Percentiles rank a stretch among this genome's conserved stretches.
These are phyloP conservation scores for Microcebus jonahi DNA, from an alignment of 2,113 vertebrate species.

Conservation along the genomic window DNA sequence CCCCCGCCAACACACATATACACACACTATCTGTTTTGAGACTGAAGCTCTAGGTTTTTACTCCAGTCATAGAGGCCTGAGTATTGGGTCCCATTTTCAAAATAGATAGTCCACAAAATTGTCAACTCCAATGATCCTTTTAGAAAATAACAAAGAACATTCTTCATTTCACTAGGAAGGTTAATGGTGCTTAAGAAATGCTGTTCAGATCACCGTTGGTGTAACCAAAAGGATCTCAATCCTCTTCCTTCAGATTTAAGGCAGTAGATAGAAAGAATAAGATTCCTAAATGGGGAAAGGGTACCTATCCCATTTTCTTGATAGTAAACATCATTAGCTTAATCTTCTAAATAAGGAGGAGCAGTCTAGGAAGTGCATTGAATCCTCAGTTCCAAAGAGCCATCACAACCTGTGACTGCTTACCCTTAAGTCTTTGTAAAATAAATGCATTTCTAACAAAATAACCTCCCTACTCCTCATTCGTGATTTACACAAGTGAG, in stretches of 20 bases:
- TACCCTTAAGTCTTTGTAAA: constrained; percentile 1
- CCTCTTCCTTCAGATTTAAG: background rate
- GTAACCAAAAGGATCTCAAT: background rate
- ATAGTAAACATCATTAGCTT: background rate
- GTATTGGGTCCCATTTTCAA: background rate
- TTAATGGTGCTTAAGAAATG: background rate
- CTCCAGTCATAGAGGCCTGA: background rate
- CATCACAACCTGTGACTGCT: background rate
- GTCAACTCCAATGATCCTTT: background rate
- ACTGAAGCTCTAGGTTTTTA: constrained; percentile 1
- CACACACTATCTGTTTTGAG: background rate
- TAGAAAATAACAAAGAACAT: background rate
- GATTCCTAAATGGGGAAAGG: background rate
- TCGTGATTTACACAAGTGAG: background rate
- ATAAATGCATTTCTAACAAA: background rate
- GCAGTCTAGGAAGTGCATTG: background rate
- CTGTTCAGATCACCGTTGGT: background rate
- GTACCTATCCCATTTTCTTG: background rate
- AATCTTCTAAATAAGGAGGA: background rate
- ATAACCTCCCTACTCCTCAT: background rate
- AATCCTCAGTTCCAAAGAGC: background rate
- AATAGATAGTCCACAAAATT: background rate
- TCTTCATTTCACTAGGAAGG: background rate
- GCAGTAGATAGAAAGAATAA: background rate
- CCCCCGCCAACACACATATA: too few relatives aligned